Base-by-base conservation (phyloP, 2,797 vertebrate species). In the Myotis vivesi region DNA sequence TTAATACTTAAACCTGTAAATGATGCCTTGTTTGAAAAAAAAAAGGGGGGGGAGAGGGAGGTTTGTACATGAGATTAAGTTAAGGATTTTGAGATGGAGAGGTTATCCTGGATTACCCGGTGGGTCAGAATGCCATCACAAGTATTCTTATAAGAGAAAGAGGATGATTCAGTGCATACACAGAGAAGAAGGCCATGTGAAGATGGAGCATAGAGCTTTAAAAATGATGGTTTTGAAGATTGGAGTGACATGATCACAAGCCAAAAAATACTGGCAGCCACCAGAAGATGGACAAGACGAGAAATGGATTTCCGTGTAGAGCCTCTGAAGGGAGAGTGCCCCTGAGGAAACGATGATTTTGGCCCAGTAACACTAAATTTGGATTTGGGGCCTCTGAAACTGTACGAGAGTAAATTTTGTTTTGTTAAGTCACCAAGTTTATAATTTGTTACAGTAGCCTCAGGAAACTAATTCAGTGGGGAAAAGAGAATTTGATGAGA, bases 11-110 rank as follows among this genome's bases (percentile, higher is more conserved):
- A 59, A 64, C 0, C 6, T 81, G 16, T 30, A 72, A 57, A 49
- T 41, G 8, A 49, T 49, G 22, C 11, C 4, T 57, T 17, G 30
- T 51, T 71, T 93, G 4, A 19, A 46, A 51, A 80, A 77, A 82
- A 59, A 25, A 3, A 8, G 4, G 55, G 13, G 0, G 12, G 5
- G 23, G 20, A 8, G 55, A 6, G 57, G 10, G 0, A 7, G 5
- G 23, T 20, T 23, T 28, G 0, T 8, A 41, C 20, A 6, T 46
- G 13, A 33, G 19, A 85, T 30, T 49, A 46, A 85, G 46, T 90
- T 77, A 49, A 57, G 30, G 44, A 46, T 66, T 13, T 72, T 66
- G 55, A 77, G 17, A 59, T 41, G 12, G 22, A 49, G 11, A 68
- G 10, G 22, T 8, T 28, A 41, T 44, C 7, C n/a, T 77, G 22